phyloP scores from a whole-genome alignment of 2,797 vertebrate species.

The Cichlasoma orientale region DNA sequence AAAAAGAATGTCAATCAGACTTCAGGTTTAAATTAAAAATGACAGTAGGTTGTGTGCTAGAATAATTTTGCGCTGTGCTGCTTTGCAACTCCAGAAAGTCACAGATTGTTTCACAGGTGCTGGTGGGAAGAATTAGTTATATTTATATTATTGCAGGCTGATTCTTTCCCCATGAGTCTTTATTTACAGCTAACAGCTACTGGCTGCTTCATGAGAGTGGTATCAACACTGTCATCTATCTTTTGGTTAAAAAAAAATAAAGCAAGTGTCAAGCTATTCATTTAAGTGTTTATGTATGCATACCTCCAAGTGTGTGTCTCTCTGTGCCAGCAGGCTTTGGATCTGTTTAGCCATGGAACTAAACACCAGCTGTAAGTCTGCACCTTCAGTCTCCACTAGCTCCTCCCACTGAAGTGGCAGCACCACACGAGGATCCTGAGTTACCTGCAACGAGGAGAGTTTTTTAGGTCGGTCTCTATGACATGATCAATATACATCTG shows the following conservation, averaged over 20 bases:
- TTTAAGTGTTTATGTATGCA: not conserved
- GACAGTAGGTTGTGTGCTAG: not conserved
- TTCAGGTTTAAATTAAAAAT: slow-evolving; percentile 6
- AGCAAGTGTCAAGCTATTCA: not conserved
- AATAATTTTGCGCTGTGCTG: not conserved
- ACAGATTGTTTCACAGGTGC: not conserved
- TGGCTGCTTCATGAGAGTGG: not conserved
- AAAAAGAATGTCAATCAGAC: not conserved
- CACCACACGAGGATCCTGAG: slow-evolving; percentile 85
- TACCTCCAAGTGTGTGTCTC: slow-evolving; percentile 88
- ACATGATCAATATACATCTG: slow-evolving; percentile 30
- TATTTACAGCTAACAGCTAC: not conserved
- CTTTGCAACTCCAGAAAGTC: not conserved
- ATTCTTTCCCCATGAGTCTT: not conserved
- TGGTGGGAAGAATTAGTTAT: not conserved
- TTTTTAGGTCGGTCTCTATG: slow-evolving; percentile 12
- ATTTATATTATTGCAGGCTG: not conserved
- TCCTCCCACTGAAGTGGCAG: slow-evolving; percentile 85
- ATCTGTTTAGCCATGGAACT: slow-evolving; percentile 82
- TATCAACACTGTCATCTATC: not conserved
- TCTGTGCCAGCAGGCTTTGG: slow-evolving; percentile 82
- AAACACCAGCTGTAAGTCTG: slow-evolving; percentile 81
- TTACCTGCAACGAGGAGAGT: slow-evolving; percentile 80
- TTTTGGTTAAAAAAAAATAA: not conserved
- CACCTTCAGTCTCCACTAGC: slow-evolving; percentile 72